Conservation (phyloP, 2,888 invertebrate genomes). For the Caenorhabditis sp. region DNA sequence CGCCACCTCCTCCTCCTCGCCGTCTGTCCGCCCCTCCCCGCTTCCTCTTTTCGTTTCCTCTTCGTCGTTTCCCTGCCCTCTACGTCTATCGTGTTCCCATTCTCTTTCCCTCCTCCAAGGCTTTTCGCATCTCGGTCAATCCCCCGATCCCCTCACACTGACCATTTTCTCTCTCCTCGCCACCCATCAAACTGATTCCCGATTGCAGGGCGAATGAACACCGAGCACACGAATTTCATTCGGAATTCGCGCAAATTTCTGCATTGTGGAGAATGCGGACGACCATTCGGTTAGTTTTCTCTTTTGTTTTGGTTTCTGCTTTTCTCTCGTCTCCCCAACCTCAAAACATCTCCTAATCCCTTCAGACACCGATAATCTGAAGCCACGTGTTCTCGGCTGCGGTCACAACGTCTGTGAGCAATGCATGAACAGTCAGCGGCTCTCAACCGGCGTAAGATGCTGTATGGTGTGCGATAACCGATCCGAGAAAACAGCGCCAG, state of each 20-base stretch:
- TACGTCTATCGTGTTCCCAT: conserved; percentile 8
- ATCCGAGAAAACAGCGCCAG: neutral
- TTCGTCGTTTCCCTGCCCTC: conserved; percentile 7
- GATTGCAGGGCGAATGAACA: neutral
- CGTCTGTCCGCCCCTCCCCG: too few species aligned
- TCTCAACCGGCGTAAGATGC: neutral
- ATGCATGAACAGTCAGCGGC: conserved; percentile 6
- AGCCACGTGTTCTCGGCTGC: conserved; percentile 5
- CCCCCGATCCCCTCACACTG: neutral
- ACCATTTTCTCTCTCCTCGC: neutral
- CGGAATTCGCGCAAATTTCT: conserved; percentile 17
- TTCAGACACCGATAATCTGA: conserved; percentile 12
- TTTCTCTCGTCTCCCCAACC: neutral
- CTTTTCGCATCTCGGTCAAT: conserved; percentile 23
- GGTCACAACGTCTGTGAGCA: conserved; percentile 22
- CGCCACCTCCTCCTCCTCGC: conserved; percentile 11
- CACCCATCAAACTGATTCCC: neutral
- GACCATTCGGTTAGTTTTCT: conserved; percentile 11
- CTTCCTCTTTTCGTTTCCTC: conserved; percentile 16
- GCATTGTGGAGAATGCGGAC: conserved; percentile 18
- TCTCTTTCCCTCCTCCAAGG: conserved; percentile 16
- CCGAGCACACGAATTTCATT: conserved; percentile 16
- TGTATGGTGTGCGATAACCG: neutral
- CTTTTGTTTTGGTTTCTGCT: too few species aligned
- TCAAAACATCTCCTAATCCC: too few species aligned